A percentile compares a stretch with the other conserved stretches of the same genome.
Evolutionary conservation across 2,113 vertebrate species (phyloP).

Genomic region (Oryzias curvinotus): DNA sequence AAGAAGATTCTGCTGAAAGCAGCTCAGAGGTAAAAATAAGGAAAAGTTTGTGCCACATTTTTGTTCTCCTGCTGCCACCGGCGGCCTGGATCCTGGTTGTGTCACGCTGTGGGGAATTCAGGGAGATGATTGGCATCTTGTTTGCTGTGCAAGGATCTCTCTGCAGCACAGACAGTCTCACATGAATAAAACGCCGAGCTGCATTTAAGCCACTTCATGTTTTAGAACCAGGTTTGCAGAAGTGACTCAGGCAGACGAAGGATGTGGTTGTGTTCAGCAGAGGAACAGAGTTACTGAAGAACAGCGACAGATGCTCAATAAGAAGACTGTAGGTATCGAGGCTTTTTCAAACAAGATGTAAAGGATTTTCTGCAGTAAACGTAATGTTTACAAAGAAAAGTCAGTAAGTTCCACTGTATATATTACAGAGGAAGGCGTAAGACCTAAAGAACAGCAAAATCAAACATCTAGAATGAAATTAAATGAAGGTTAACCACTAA

Average conservation of each 20-base stretch:
- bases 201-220: slow-evolving; percentile 24
- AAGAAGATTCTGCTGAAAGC: slow-evolving; percentile 88
- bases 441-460: too few species aligned
- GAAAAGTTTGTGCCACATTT: slow-evolving; percentile 8
- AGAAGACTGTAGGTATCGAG: not conserved
- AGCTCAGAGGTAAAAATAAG: slow-evolving; percentile 84
- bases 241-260: slow-evolving; percentile 4
- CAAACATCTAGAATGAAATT: slow-evolving; percentile 2
- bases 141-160: slow-evolving; percentile 36
- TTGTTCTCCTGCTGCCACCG: slow-evolving; percentile 28
- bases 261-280: not conserved
- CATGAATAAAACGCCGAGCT: slow-evolving; percentile 12
- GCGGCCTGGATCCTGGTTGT: slow-evolving; percentile 12
- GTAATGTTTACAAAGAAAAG: too few species aligned
- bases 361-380: too few species aligned
- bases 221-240: slow-evolving; percentile 2
- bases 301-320: not conserved
- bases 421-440: too few species aligned
- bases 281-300: slow-evolving; percentile 5
- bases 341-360: too few species aligned
- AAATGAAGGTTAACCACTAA: slow-evolving; percentile 36
- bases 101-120: slow-evolving; percentile 10
- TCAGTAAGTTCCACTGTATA: too few species aligned
- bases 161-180: slow-evolving; percentile 21
- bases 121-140: slow-evolving; percentile 26